Evolutionary conservation across 2,888 invertebrate species (phyloP).

Genomic region (Suillia variegata): DNA sequence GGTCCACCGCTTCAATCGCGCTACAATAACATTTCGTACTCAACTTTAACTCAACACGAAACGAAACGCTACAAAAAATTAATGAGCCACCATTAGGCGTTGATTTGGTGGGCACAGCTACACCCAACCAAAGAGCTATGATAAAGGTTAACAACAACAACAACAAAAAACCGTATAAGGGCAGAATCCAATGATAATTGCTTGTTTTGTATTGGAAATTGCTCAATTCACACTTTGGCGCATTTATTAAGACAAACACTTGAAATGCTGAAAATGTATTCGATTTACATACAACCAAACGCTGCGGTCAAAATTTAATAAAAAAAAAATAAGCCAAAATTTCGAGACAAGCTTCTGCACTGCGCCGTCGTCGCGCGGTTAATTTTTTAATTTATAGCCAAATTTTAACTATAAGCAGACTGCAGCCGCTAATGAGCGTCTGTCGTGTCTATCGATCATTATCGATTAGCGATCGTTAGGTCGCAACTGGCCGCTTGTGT

Average conservation of each 20-base stretch:
- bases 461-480: neutral
- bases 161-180: too few relatives aligned
- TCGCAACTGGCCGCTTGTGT: neutral
- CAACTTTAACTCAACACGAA: neutral
- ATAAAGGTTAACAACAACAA: too few relatives aligned
- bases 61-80: neutral
- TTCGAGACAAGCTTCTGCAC: too few relatives aligned
- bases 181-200: too few relatives aligned
- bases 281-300: too few relatives aligned
- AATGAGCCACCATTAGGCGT: neutral
- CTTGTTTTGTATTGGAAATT: neutral
- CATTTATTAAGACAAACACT: neutral
- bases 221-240: slow-evolving; percentile 1
- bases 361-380: too few relatives aligned
- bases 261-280: too few relatives aligned
- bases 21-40: too few relatives aligned
- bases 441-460: slow-evolving; percentile 2
- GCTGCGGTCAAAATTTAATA: too few relatives aligned
- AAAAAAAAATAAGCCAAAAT: too few relatives aligned
- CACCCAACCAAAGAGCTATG: neutral
- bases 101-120: neutral
- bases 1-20: neutral
- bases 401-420: too few relatives aligned
- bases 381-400: too few relatives aligned
- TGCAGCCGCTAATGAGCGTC: neutral